Conservation (phyloP, 1,140 invertebrate genomes). For the Cotesia chilonis region DNA sequence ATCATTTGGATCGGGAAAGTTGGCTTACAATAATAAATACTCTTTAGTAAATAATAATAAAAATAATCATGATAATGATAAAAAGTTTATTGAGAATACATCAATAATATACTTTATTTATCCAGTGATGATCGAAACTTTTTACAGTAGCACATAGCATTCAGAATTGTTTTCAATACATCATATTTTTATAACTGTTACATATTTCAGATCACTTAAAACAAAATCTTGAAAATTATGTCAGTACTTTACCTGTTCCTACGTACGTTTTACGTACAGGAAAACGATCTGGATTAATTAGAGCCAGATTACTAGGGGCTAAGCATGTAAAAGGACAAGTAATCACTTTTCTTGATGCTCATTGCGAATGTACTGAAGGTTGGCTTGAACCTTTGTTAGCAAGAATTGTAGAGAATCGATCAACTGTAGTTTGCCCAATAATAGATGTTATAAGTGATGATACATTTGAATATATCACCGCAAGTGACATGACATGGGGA, state of each 20-base stretch:
- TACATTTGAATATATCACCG: constrained; percentile 94
- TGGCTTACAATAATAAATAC: too few relatives aligned
- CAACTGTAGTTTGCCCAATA: constrained; percentile 95
- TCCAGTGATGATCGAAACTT: too few relatives aligned
- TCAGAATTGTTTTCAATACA: too few relatives aligned
- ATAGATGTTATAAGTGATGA: constrained; percentile 99
- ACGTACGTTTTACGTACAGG: constrained; percentile 87
- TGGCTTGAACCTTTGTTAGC: constrained; percentile 93
- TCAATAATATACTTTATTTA: too few relatives aligned
- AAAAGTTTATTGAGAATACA: too few relatives aligned
- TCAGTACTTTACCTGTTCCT: constrained; percentile 82
- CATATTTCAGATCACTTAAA: constrained; percentile 83
- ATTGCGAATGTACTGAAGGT: constrained; percentile 94
- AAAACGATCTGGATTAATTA: constrained; percentile 91
- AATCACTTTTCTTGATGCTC: constrained; percentile 95
- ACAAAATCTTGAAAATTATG: constrained; percentile 88
- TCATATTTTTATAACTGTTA: constrained; percentile 16
- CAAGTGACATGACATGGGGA: constrained; percentile 96
- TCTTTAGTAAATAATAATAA: too few relatives aligned
- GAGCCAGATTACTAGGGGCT: constrained; percentile 90
- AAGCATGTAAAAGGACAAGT: constrained; percentile 92
- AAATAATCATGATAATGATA: too few relatives aligned
- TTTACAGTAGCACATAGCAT: too few relatives aligned
- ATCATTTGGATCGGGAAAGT: too few relatives aligned
- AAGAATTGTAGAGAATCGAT: constrained; percentile 90